Evolutionary conservation across 2,797 vertebrate species (phyloP), one percentile per base, ranked within the genome.

Genomic region (Salmo trutta): DNA sequence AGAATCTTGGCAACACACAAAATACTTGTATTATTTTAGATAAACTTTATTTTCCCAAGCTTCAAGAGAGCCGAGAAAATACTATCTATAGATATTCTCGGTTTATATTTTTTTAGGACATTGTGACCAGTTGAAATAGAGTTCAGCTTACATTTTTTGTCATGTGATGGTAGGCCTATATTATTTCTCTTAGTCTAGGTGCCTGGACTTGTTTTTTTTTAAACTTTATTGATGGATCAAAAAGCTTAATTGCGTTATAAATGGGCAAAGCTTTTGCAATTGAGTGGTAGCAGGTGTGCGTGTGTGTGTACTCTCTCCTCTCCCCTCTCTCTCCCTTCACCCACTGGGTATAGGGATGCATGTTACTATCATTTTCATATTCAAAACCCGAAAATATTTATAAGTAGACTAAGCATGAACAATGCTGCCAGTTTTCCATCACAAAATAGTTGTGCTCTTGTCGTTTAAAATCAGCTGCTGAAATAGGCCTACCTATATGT

Each of bases 1-100:
- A 71, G 83, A 86, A 88, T 84, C 80, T 77, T 79, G 71, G 76
- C 79, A 90, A 86, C 83, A 83, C 76, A 86, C 83, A 88, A 86
- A 89, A 87, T 85, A 79, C 79, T 84, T 71, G 82, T 87, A 59
- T 70, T 16, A 4, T 70, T 54, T 69, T 36, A 36, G 3, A 8
- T 53, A 53, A 77, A 79, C 64, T 87, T 79, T 82, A 74, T 86
- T 85, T 77, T 51, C 16, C 47, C 19, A 77, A 78, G 73, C 5
- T 31, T 67, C 29, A 81, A 76, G 78, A 79, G 59, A 71, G 65
- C 47, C 51, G 31, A 77, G 6, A 47, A 5, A 21, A 71, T 1
- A 54, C 75, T 54, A 59, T 21, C 79, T 24, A 53, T 3, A 3
- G 74, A 74, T 64, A 76, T 52, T 74, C 2, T 47, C 67, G 10